Percentiles rank a stretch among this genome's conserved stretches.
phyloP scores from a whole-genome alignment of 2,888 invertebrate species.

The Polia nebulosa region DNA sequence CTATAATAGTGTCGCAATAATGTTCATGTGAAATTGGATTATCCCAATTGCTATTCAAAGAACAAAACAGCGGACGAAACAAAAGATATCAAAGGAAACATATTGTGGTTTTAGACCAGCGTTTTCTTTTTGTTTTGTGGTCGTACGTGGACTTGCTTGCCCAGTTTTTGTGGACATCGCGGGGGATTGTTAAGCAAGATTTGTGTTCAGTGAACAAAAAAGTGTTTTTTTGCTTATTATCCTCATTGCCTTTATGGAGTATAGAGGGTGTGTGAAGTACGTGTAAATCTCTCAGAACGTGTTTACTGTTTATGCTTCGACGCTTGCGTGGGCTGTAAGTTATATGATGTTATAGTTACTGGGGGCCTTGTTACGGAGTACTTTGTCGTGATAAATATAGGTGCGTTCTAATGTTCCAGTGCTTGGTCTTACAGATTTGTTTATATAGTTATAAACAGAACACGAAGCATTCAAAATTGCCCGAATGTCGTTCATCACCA shows the following conservation, averaged over 20 bases:
- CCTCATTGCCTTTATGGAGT: slow-evolving; percentile 68
- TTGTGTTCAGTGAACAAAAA: slow-evolving; percentile 73
- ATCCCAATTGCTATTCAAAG: slow-evolving; percentile 68
- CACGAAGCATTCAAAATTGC: too few species aligned
- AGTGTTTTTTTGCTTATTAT: slow-evolving; percentile 63
- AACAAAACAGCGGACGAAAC: slow-evolving; percentile 71
- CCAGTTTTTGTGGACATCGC: slow-evolving; percentile 70
- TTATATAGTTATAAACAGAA: not conserved
- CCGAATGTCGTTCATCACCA: too few species aligned
- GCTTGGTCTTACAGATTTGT: not conserved
- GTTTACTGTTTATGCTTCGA: slow-evolving; percentile 56
- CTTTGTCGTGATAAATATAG: slow-evolving; percentile 13
- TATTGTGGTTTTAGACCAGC: slow-evolving; percentile 73
- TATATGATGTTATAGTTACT: slow-evolving; percentile 32
- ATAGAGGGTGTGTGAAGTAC: slow-evolving; percentile 49
- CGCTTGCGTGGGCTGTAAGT: slow-evolving; percentile 50
- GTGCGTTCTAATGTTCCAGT: not conserved
- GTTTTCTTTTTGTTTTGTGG: slow-evolving; percentile 72
- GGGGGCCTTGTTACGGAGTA: slow-evolving; percentile 16
- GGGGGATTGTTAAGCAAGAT: slow-evolving; percentile 72
- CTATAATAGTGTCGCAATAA: slow-evolving; percentile 55
- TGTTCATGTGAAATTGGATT: slow-evolving; percentile 69
- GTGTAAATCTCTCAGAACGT: slow-evolving; percentile 58
- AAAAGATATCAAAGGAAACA: slow-evolving; percentile 74
- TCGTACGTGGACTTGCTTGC: slow-evolving; percentile 66